Evolutionary conservation across 2,113 vertebrate species (phyloP).

Genomic region (Trematomus loennbergii): DNA sequence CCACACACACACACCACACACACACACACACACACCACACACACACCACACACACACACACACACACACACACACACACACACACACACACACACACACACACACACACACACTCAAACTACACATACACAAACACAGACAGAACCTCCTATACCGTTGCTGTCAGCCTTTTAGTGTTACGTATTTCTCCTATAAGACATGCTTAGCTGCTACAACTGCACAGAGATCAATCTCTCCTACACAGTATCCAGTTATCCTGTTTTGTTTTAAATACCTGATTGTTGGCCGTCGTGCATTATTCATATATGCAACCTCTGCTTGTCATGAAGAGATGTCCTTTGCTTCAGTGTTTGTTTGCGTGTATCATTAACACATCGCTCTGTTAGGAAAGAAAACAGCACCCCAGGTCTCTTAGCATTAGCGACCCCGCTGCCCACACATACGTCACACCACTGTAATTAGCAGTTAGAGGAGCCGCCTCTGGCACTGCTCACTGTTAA

Average conservation of each 20-base stretch:
- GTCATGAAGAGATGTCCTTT: constrained; percentile 52
- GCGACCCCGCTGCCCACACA: constrained; percentile 69
- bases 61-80: constrained; percentile 12
- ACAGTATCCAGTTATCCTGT: constrained; percentile 38
- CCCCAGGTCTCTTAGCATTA: constrained; percentile 60
- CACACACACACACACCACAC: constrained; percentile 6
- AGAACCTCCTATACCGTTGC: constrained; percentile 12
- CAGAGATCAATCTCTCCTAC: constrained; percentile 40
- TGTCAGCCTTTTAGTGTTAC: neutral
- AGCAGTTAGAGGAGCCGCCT: constrained; percentile 65
- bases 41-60: constrained; percentile 10
- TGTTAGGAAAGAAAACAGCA: constrained; percentile 51
- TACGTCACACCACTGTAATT: constrained; percentile 76
- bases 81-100: constrained; percentile 5
- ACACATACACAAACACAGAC: constrained; percentile 7
- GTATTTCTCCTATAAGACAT: constrained; percentile 23
- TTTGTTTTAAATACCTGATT: constrained; percentile 61
- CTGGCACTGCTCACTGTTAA: constrained; percentile 50
- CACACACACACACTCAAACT: constrained; percentile 10
- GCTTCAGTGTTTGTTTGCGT: constrained; percentile 67
- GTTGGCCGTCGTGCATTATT: constrained; percentile 65
- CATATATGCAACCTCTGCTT: constrained; percentile 49
- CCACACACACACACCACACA: constrained; percentile 6
- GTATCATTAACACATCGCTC: constrained; percentile 69
- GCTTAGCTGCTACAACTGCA: constrained; percentile 6